phyloP scores from a whole-genome alignment of 2,113 vertebrate genomes.

The Excalfactoria chinensis region DNA sequence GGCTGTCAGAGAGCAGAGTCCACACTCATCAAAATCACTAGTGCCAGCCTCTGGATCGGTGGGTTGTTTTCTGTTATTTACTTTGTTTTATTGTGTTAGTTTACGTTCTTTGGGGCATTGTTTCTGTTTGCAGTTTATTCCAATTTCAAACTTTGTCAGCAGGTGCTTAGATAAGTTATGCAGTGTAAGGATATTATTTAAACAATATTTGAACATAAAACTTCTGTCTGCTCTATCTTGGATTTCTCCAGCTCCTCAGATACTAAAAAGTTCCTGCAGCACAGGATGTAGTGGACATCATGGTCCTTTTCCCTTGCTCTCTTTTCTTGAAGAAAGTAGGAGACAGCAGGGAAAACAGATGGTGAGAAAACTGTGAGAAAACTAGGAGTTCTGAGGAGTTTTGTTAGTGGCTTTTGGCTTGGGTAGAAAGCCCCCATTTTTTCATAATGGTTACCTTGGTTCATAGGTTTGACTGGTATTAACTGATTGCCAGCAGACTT shows the following conservation, averaged over 20 bases:
- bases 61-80: not conserved
- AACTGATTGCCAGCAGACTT: not conserved
- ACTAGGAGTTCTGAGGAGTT: not conserved
- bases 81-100: not conserved
- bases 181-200: slow-evolving; percentile 44
- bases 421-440: not conserved
- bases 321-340: not conserved
- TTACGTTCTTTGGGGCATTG: not conserved
- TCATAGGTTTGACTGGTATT: not conserved
- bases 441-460: not conserved
- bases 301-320: not conserved
- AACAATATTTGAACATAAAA: slow-evolving; percentile 32
- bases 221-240: not conserved
- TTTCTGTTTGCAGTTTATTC: not conserved
- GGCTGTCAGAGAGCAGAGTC: not conserved
- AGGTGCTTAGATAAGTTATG: slow-evolving; percentile 37
- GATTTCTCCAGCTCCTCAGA: slow-evolving; percentile 19
- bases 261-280: not conserved
- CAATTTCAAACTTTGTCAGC: slow-evolving; percentile 11
- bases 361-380: not conserved
- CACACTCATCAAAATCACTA: not conserved
- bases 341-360: not conserved
- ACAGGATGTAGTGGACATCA: not conserved
- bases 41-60: not conserved
- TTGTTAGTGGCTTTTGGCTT: not conserved